Evolutionary conservation across 1,140 invertebrate genomes (phyloP).

Genomic region (Solen grandis): DNA sequence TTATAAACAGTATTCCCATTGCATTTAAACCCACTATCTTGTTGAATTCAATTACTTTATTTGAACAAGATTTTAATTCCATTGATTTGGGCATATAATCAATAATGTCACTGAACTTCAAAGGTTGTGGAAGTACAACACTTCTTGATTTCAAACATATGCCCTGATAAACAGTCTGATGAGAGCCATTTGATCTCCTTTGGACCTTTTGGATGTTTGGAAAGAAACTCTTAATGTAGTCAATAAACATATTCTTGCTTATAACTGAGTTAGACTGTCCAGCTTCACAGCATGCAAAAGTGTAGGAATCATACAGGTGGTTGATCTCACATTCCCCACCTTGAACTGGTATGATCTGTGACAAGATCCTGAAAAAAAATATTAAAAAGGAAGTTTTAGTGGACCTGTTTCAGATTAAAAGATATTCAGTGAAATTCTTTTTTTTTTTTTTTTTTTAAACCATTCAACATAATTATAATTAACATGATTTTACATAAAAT

Average conservation of each 20-base stretch:
- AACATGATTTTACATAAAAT: too few relatives aligned
- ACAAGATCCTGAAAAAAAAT: background rate
- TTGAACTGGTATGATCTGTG: background rate
- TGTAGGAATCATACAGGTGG: background rate
- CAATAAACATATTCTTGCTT: background rate
- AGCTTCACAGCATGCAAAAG: background rate
- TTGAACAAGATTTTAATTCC: background rate
- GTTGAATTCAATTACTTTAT: background rate
- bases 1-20: background rate
- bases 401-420: too few relatives aligned
- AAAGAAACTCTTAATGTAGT: background rate
- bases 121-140: background rate
- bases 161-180: background rate
- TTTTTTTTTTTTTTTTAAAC: too few relatives aligned
- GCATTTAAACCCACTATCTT: background rate
- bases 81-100: background rate
- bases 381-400: background rate
- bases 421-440: too few relatives aligned
- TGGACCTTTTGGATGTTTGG: background rate
- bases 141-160: background rate
- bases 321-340: background rate
- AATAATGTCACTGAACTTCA: background rate
- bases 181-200: background rate
- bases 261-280: background rate
- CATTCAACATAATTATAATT: too few relatives aligned